Conservation (phyloP, 2,113 vertebrate species). For the Symphodus melops region DNA sequence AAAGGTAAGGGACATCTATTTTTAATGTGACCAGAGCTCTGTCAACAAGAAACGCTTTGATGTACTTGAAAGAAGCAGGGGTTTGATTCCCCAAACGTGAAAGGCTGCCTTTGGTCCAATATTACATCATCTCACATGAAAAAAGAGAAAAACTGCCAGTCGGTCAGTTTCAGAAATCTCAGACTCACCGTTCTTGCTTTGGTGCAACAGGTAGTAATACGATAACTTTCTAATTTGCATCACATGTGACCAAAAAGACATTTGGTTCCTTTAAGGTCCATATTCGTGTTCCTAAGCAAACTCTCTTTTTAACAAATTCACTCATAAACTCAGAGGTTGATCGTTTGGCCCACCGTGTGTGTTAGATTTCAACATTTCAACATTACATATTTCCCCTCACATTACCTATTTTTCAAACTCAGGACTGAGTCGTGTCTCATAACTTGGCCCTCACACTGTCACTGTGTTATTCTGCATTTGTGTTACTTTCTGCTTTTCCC, state of each 20-base stretch:
- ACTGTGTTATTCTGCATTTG: too few relatives aligned
- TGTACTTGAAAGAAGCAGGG: slow-evolving; percentile 38
- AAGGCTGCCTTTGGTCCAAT: slow-evolving; percentile 27
- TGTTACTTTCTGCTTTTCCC: too few relatives aligned
- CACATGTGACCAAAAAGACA: neutral
- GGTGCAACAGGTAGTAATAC: neutral
- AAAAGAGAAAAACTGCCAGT: neutral
- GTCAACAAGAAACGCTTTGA: slow-evolving; percentile 67
- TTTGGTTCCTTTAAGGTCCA: neutral
- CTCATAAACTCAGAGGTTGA: too few relatives aligned
- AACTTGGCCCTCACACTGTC: too few relatives aligned
- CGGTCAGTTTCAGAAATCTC: slow-evolving; percentile 7
- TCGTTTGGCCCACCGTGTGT: too few relatives aligned
- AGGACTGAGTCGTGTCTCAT: too few relatives aligned
- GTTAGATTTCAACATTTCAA: too few relatives aligned
- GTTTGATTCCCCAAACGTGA: slow-evolving; percentile 41
- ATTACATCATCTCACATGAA: slow-evolving; percentile 34
- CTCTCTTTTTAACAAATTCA: too few relatives aligned
- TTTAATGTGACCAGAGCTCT: slow-evolving; percentile 66
- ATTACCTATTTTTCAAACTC: too few relatives aligned
- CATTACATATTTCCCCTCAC: too few relatives aligned
- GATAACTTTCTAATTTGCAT: neutral
- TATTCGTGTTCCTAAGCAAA: neutral
- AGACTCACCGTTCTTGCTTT: neutral
- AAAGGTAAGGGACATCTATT: slow-evolving; percentile 71